phyloP scores from a whole-genome alignment of 1,140 invertebrate genomes.

The Manduca sexta region DNA sequence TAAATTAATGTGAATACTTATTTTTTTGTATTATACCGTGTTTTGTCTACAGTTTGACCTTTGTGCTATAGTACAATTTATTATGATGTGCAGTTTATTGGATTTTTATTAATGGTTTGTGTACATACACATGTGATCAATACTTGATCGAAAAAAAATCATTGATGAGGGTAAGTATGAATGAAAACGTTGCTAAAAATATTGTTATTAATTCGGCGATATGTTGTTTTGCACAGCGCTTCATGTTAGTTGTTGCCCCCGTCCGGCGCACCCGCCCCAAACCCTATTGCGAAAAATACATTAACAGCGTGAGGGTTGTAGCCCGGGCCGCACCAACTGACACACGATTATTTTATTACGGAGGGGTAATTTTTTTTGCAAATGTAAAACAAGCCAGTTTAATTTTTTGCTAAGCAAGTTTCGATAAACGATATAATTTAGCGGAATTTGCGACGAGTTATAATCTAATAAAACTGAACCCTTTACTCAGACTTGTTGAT shows the following conservation, averaged over 20 bases:
- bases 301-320: constrained; percentile 46
- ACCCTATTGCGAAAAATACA: constrained; percentile 47
- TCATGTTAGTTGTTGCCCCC: constrained; percentile 26
- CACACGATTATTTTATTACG: constrained; percentile 44
- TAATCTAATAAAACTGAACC: too few species aligned
- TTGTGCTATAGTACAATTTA: not conserved
- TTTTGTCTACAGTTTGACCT: not conserved
- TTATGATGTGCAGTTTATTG: constrained; percentile 3
- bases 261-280: constrained; percentile 37
- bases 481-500: too few species aligned
- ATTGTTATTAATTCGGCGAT: constrained; percentile 7
- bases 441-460: too few species aligned
- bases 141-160: constrained; percentile 28
- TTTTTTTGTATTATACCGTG: not conserved
- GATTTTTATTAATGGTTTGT: constrained; percentile 41
- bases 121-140: constrained; percentile 59
- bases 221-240: constrained; percentile 8
- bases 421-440: too few species aligned
- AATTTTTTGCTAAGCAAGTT: too few species aligned
- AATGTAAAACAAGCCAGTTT: too few species aligned
- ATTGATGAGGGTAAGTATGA: constrained; percentile 50
- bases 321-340: constrained; percentile 13
- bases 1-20: constrained; percentile 2
- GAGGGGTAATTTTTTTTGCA: constrained; percentile 7
- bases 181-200: constrained; percentile 34